These are phyloP conservation scores for Platorchestia sp. DNA, from an alignment of 1,140 invertebrate species.

Conservation along the genomic window DNA sequence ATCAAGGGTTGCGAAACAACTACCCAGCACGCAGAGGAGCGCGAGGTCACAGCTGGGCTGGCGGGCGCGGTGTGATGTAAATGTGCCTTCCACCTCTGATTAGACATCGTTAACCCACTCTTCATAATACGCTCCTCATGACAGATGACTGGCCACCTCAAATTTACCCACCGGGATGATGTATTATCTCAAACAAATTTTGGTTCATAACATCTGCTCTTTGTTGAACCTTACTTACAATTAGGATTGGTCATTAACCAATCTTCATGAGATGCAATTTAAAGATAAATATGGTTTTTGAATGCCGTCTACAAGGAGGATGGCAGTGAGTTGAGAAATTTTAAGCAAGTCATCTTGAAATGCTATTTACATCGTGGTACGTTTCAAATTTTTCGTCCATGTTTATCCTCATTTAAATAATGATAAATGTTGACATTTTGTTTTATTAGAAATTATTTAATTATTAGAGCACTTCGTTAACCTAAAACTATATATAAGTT, in stretches of 20 bases:
- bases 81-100: background rate
- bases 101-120: constrained; percentile 38
- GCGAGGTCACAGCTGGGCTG: background rate
- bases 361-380: background rate
- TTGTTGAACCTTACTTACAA: constrained; percentile 6
- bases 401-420: background rate
- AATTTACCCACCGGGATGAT: background rate
- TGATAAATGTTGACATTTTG: too few species aligned
- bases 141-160: background rate
- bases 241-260: background rate
- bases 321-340: background rate
- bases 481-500: too few species aligned
- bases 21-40: background rate
- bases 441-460: too few species aligned
- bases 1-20: background rate
- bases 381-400: background rate
- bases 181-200: background rate
- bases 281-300: constrained; percentile 10
- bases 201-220: background rate
- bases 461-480: too few species aligned
- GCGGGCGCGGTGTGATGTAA: background rate
- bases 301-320: background rate
- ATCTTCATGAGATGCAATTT: background rate
- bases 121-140: background rate
- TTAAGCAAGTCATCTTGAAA: background rate